Evolutionary conservation across 1,140 invertebrate genomes (phyloP).

Genomic region (Ridgeia piscesae): DNA sequence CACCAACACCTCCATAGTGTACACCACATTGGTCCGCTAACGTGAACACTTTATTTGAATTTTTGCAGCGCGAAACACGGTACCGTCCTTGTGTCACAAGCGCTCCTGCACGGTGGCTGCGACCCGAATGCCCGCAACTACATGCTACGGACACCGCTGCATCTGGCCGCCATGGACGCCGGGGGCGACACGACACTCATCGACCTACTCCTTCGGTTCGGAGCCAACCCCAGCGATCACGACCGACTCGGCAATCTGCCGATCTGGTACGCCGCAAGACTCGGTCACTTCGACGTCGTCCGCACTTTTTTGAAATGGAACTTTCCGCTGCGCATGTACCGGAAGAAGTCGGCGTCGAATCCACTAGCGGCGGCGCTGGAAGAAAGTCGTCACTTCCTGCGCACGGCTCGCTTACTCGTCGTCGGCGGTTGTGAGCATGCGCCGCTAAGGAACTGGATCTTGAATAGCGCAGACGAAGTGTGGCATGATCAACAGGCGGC

Average conservation of each 20-base stretch:
- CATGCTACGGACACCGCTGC: conserved; percentile 86
- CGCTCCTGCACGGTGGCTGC: conserved; percentile 80
- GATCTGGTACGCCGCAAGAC: conserved; percentile 19
- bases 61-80: conserved; percentile 93
- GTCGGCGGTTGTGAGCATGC: not conserved
- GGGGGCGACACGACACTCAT: conserved; percentile 76
- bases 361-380: not conserved
- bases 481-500: not conserved
- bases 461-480: not conserved
- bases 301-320: not conserved
- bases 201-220: conserved; percentile 80
- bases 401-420: not conserved
- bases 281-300: not conserved
- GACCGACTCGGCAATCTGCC: conserved; percentile 19
- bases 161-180: conserved; percentile 87
- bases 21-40: not conserved
- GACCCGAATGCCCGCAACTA: conserved; percentile 92
- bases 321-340: not conserved
- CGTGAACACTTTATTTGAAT: conserved; percentile 90
- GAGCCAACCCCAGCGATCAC: conserved; percentile 68
- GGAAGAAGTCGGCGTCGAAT: not conserved
- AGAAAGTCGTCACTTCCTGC: not conserved
- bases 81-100: conserved; percentile 87
- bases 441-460: not conserved
- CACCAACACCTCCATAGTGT: too few species aligned